A percentile compares a stretch with the other conserved stretches of the same genome.
phyloP scores from a whole-genome alignment of 1,140 invertebrate genomes.

The Lepidurus packardi region DNA sequence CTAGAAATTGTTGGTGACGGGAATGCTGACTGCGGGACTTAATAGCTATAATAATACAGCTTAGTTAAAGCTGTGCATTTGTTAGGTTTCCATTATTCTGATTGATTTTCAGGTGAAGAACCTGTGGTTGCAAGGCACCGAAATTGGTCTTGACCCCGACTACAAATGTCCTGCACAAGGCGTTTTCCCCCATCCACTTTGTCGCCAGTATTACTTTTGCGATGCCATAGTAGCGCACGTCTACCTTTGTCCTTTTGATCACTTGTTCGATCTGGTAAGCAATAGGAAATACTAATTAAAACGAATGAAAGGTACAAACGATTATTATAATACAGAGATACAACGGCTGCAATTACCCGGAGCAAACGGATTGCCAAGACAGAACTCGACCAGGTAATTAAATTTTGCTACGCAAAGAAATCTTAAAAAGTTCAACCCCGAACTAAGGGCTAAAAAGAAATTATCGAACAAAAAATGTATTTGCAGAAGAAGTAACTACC shows the following conservation, averaged over 20 bases:
- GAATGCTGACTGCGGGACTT: background rate
- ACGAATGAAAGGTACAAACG: background rate
- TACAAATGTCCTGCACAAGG: background rate
- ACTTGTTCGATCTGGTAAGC: background rate
- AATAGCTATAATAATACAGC: background rate
- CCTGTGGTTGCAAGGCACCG: background rate
- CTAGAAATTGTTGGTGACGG: background rate
- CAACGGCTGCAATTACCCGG: background rate
- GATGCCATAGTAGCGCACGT: background rate
- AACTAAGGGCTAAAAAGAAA: background rate
- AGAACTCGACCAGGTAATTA: background rate
- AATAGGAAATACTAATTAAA: background rate
- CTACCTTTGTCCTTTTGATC: slow-evolving; percentile 1
- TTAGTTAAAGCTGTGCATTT: background rate
- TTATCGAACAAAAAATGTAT: background rate
- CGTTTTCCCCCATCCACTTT: background rate
- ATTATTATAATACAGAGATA: background rate
- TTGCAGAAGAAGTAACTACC: background rate
- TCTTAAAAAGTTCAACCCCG: background rate
- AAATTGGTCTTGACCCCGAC: background rate
- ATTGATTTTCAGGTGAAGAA: background rate
- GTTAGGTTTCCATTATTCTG: background rate
- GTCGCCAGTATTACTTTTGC: background rate
- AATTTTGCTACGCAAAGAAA: background rate
- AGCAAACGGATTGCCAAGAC: background rate